Evolutionary conservation across 1,140 invertebrate genomes (phyloP).

Genomic region (Zelostemma sp.): DNA sequence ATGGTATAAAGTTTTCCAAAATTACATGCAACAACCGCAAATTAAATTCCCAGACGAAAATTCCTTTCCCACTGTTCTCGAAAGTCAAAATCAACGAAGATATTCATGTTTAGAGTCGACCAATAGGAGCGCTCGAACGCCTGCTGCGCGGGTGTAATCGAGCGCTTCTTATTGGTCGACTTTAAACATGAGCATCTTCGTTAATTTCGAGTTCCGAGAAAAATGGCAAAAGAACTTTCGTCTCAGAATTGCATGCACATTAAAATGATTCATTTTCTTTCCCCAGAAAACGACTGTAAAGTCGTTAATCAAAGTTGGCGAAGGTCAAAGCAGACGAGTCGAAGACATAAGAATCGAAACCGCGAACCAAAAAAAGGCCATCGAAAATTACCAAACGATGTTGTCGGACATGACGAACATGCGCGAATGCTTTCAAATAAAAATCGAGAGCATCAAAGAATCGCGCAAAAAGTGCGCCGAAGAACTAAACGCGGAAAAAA

Average conservation of each 20-base stretch:
- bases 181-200: too few relatives aligned
- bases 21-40: too few relatives aligned
- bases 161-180: too few relatives aligned
- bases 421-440: slow-evolving; percentile 59
- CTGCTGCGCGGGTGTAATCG: too few relatives aligned
- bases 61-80: slow-evolving; percentile 12
- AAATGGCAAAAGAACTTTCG: too few relatives aligned
- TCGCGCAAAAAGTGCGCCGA: slow-evolving; percentile 59
- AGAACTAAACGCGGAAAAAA: slow-evolving; percentile 60
- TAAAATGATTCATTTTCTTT: slow-evolving; percentile 15
- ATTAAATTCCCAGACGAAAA: too few relatives aligned
- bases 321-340: slow-evolving; percentile 64
- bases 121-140: too few relatives aligned
- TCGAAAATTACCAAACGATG: slow-evolving; percentile 68
- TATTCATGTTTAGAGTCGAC: too few relatives aligned
- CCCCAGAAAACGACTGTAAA: slow-evolving; percentile 63
- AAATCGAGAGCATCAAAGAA: slow-evolving; percentile 55
- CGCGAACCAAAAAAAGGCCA: slow-evolving; percentile 65
- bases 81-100: too few relatives aligned
- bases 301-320: slow-evolving; percentile 61
- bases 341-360: slow-evolving; percentile 71
- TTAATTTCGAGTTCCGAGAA: too few relatives aligned
- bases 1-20: slow-evolving; percentile 60
- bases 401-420: slow-evolving; percentile 63
- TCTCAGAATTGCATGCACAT: too few relatives aligned